A percentile compares a stretch with the other conserved stretches of the same genome.
Conservation (phyloP, 2,797 vertebrate species). For the Dryobates pubescens region DNA sequence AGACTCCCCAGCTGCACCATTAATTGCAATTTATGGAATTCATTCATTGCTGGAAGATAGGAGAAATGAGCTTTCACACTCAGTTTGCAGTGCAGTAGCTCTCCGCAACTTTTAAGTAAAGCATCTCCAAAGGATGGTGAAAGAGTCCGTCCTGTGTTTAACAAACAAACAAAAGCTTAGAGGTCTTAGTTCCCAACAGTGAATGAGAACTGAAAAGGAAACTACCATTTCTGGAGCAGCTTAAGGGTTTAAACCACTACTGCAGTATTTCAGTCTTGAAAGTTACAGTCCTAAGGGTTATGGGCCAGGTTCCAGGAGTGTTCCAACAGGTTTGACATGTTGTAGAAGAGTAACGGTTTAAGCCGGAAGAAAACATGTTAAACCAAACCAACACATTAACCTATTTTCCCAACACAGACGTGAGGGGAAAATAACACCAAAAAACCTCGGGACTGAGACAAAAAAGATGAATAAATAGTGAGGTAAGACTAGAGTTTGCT, state of each 20-base stretch:
- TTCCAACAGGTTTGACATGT: not conserved
- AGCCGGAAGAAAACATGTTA: no score
- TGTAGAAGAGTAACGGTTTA: not conserved
- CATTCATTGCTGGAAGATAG: conserved; percentile 7
- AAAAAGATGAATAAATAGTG: no score
- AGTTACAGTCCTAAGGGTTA: fast-evolving
- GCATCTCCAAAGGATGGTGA: not conserved
- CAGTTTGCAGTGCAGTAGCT: not conserved
- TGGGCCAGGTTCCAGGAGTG: not conserved
- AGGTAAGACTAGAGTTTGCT: no score
- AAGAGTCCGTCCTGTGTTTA: not conserved
- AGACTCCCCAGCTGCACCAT: not conserved
- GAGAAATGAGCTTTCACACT: conserved; percentile 8
- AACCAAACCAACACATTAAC: no score
- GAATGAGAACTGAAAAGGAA: not conserved
- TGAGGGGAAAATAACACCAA: no score
- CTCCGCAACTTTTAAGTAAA: not conserved
- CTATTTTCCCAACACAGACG: no score
- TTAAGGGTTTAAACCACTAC: not conserved
- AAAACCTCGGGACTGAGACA: no score
- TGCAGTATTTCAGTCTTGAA: not conserved
- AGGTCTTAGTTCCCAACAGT: not conserved
- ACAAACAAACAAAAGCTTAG: conserved; percentile 3
- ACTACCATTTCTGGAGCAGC: not conserved
- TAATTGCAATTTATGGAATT: conserved; percentile 50